These are phyloP conservation scores for Nephotettix cincticeps DNA, from an alignment of 1,140 invertebrate genomes.

Conservation along the genomic window DNA sequence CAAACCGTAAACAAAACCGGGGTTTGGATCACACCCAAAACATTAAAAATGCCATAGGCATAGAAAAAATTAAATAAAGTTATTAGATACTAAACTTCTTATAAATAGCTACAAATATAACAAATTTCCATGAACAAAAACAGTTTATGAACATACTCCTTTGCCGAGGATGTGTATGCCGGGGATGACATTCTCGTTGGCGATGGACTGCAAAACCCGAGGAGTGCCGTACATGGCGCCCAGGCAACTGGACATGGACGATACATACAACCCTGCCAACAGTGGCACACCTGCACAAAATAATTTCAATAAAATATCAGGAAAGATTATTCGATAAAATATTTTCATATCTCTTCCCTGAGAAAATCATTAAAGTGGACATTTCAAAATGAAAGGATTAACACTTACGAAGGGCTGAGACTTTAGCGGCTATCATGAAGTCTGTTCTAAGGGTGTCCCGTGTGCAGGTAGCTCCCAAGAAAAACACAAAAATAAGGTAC, in stretches of 20 bases:
- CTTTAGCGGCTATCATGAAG: slow-evolving; percentile 89
- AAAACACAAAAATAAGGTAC: slow-evolving; percentile 86
- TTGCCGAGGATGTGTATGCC: slow-evolving; percentile 77
- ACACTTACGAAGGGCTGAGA: slow-evolving; percentile 67
- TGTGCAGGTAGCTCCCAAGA: slow-evolving; percentile 84
- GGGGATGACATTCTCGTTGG: slow-evolving; percentile 93
- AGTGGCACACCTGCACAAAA: slow-evolving; percentile 65
- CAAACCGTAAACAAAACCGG: too few relatives aligned
- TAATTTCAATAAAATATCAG: too few relatives aligned
- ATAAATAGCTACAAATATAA: too few relatives aligned
- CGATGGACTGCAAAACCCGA: slow-evolving; percentile 90
- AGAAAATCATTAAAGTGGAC: too few relatives aligned
- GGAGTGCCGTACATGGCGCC: slow-evolving; percentile 95
- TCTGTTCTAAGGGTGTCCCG: slow-evolving; percentile 71
- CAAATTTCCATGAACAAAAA: too few relatives aligned
- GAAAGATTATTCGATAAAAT: too few relatives aligned
- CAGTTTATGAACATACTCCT: slow-evolving; percentile 85
- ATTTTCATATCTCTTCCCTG: too few relatives aligned
- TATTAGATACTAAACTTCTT: too few relatives aligned
- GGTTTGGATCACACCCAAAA: too few relatives aligned
- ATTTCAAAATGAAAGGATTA: too few relatives aligned
- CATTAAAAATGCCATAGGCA: too few relatives aligned
- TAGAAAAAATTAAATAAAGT: too few relatives aligned
- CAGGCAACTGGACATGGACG: slow-evolving; percentile 91
- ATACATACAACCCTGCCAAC: slow-evolving; percentile 90